Percentiles rank a stretch among this genome's conserved stretches.
phyloP scores from a whole-genome alignment of 2,113 vertebrate species.

The Prunella fulvescens region DNA sequence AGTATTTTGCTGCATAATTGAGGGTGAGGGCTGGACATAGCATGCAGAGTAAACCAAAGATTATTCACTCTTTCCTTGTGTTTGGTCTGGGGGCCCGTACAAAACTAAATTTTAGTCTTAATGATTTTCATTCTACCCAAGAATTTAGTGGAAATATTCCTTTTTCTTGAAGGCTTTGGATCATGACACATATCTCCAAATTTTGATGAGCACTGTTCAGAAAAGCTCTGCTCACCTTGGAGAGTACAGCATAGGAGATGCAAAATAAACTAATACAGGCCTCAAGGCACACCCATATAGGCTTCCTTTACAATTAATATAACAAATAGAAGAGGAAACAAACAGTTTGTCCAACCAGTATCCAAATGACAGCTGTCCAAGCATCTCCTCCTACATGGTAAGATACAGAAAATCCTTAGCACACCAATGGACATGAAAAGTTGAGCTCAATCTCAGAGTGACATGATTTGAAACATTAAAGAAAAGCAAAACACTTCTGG shows the following conservation, averaged over 20 bases:
- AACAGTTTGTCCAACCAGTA: neutral
- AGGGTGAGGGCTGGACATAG: neutral
- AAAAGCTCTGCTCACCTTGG: neutral
- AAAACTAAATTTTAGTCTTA: neutral
- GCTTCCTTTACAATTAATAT: neutral
- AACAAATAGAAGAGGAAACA: neutral
- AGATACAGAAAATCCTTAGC: neutral
- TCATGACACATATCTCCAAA: neutral
- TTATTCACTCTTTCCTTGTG: neutral
- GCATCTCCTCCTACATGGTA: neutral
- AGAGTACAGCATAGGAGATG: neutral
- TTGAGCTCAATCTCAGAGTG: neutral
- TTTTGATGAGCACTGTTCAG: neutral
- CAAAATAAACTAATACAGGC: neutral
- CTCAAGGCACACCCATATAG: neutral
- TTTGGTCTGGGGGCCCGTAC: neutral
- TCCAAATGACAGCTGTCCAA: neutral
- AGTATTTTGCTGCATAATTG: neutral
- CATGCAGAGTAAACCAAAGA: neutral
- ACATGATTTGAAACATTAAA: neutral
- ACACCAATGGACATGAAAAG: neutral
- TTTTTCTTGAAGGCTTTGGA: neutral
- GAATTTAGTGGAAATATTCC: neutral
- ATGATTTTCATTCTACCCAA: neutral
- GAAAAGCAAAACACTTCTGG: neutral